Evolutionary conservation across 1,140 invertebrate species (phyloP).

Genomic region (Drosophila mayri): DNA sequence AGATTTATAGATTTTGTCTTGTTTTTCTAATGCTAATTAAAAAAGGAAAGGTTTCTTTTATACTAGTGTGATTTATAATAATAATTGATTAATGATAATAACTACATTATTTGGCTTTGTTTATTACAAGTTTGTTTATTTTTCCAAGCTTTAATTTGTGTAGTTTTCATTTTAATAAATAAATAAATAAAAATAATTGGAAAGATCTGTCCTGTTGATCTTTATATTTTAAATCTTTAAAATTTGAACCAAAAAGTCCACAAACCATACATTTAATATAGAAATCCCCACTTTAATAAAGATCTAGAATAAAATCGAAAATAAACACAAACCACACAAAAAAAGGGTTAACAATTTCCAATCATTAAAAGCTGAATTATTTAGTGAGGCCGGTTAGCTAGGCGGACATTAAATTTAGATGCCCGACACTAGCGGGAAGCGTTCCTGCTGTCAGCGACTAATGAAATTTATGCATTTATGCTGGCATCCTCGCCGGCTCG

Average conservation of each 20-base stretch:
- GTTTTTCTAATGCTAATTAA: neutral
- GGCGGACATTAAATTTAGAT: conserved; percentile 76
- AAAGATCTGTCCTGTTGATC: no score
- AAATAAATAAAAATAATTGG: no score
- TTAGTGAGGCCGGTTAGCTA: conserved; percentile 50
- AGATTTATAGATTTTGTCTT: neutral
- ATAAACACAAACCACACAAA: neutral
- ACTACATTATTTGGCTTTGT: no score
- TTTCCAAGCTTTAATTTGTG: no score
- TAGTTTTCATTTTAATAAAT: no score
- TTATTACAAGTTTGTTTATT: no score
- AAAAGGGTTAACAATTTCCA: conserved; percentile 23
- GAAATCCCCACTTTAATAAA: neutral
- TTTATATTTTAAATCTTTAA: neutral
- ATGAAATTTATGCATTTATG: conserved; percentile 84
- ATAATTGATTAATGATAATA: no score
- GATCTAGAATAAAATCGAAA: neutral
- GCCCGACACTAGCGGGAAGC: conserved; percentile 42
- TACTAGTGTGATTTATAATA: no score
- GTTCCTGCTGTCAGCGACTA: conserved; percentile 59
- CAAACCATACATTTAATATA: no score
- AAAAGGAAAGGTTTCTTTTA: no score
- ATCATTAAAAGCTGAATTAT: conserved; percentile 55
- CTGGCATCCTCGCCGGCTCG: conserved; percentile 27
- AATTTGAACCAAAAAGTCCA: no score